Evolutionary conservation across 2,113 vertebrate genomes (phyloP).

Genomic region (Colinus virginianus): DNA sequence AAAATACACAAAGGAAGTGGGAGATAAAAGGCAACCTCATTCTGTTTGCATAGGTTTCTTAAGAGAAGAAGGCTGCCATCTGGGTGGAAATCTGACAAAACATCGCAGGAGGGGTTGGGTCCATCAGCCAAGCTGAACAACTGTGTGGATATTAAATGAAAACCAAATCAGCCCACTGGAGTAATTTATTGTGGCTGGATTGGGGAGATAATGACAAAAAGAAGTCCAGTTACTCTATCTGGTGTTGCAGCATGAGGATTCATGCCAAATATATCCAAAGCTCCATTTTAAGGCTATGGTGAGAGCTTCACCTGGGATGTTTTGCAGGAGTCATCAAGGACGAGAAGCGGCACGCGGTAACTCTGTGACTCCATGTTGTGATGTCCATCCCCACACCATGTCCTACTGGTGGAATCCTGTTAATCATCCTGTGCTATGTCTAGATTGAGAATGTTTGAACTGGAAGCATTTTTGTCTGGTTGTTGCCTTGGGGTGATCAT

Average conservation of each 20-base stretch:
- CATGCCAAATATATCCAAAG: not conserved
- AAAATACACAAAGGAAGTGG: not conserved
- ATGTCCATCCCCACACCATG: fast-evolving
- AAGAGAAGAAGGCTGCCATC: slow-evolving; percentile 26
- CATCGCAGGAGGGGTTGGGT: not conserved
- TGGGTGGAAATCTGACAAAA: slow-evolving; percentile 48
- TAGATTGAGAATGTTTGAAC: not conserved
- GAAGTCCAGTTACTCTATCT: slow-evolving; percentile 24
- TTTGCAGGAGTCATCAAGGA: not conserved
- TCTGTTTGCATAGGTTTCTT: not conserved
- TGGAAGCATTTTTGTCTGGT: not conserved
- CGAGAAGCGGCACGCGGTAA: not conserved
- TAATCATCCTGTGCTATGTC: not conserved
- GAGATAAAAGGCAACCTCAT: not conserved
- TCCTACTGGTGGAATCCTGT: not conserved
- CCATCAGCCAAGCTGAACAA: slow-evolving; percentile 7
- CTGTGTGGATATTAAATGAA: slow-evolving; percentile 45
- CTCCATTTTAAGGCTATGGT: not conserved
- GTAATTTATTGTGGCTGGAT: slow-evolving; percentile 37
- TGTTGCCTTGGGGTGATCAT: not conserved
- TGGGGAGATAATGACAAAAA: not conserved
- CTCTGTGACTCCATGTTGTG: not conserved
- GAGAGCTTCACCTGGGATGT: not conserved
- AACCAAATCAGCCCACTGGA: not conserved
- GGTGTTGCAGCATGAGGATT: not conserved